Conservation (phyloP, 2,797 vertebrate species). For the Podargus strigoides region DNA sequence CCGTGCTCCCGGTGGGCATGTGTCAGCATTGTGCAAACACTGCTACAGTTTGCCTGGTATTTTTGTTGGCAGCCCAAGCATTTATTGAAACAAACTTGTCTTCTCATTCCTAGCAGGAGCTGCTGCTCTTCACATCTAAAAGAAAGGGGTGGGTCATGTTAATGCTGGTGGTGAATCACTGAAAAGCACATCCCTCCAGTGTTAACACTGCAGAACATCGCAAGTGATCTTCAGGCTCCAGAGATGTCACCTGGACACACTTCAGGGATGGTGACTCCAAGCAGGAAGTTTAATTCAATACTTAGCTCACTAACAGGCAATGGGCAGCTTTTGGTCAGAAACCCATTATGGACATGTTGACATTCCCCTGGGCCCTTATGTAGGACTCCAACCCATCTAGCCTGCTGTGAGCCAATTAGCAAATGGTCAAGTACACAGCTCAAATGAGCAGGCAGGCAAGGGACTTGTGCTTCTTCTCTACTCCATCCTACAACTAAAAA, state of each 20-base stretch:
- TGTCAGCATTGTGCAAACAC: neutral
- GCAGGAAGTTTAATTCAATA: neutral
- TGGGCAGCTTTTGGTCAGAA: neutral
- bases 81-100: neutral
- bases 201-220: neutral
- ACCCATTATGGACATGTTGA: accelerated
- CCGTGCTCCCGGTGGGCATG: neutral
- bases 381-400: neutral
- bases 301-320: neutral
- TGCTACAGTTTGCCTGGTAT: neutral
- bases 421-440: neutral
- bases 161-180: neutral
- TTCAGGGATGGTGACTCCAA: neutral
- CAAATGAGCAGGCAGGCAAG: neutral
- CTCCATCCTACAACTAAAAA: neutral
- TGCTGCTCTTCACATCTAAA: neutral
- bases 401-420: neutral
- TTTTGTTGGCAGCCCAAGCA: neutral
- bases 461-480: neutral
- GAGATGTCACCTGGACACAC: neutral
- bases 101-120: neutral
- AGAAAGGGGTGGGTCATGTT: neutral
- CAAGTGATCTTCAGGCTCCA: neutral
- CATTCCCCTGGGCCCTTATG: accelerated
- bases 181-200: neutral